Base-by-base conservation (phyloP, 2,797 vertebrate species). In the Simalia tracyae region DNA sequence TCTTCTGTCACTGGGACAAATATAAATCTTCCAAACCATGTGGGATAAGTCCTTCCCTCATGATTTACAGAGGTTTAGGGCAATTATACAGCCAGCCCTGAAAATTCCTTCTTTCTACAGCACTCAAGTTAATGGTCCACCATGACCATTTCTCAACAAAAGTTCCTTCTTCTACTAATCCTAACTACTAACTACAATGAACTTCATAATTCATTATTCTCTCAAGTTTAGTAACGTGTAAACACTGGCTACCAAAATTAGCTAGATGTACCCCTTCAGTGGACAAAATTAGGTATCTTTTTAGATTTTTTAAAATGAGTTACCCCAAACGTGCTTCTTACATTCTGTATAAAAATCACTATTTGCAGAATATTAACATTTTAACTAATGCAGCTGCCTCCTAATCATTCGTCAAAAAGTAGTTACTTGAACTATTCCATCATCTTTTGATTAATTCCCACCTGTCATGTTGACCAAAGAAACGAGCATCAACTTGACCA, bases 401-500 rank as follows among this genome's bases (percentile, higher is more conserved):
- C 50, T 0, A 86, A 66, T 0, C 42, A 5, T 59, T 90, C 66
- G 63, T 0, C 1, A 89, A 93, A 61, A 88, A 31, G 26, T 54
- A 24, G 56, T 50, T 31, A 85, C 8, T 36, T 56, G 3, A 85
- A 87, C 6, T 86, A 88, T 56, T 93, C 84, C 94, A 76, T 14
- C 19, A 91, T 28, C 2, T 12, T 64, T 86, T 61, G 72, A 63
- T 91, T 94, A 94, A 96, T 11, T 93, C 98, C 95, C 95, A 99
- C 99, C 99, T 98, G 98, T 99, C 99, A 0, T 99, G 99, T 96
- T 99, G 99, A 95, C 99, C 99, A 96, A 99, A 99, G 97, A 99
- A 99, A 76, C 99, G 99, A 56, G 99, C 99, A 86, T 99, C 99
- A 0, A 99, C 99, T 97, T 99, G 99, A 42, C 99, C 99, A 0